phyloP scores from a whole-genome alignment of 2,888 invertebrate species.

The Sarcophaga subvicina region DNA sequence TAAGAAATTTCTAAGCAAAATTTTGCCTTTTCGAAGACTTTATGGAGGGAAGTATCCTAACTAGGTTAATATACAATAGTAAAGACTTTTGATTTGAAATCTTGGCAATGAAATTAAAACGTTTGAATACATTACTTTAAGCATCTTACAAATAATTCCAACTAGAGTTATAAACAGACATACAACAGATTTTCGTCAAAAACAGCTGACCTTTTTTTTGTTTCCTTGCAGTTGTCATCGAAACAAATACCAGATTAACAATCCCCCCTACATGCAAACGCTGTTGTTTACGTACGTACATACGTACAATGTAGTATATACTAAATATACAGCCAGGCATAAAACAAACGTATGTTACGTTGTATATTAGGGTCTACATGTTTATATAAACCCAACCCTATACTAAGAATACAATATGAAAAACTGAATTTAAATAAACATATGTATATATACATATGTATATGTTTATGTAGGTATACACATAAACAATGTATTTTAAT shows the following conservation, averaged over 20 bases:
- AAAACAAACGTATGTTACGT: not conserved
- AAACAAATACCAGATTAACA: constrained; percentile 16
- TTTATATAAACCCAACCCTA: constrained; percentile 18
- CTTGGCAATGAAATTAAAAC: too few species aligned
- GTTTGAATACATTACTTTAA: not conserved
- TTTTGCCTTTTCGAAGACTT: too few species aligned
- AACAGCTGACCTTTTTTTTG: constrained; percentile 72
- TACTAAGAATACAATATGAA: not conserved
- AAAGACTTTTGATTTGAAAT: too few species aligned
- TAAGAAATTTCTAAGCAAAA: too few species aligned
- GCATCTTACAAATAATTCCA: not conserved
- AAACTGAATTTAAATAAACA: not conserved
- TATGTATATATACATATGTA: not conserved
- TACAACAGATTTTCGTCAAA: constrained; percentile 67
- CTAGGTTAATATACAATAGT: too few species aligned
- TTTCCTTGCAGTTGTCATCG: constrained; percentile 2
- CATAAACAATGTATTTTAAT: not conserved
- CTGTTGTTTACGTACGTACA: not conserved
- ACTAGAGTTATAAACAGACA: not conserved
- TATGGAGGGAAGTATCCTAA: too few species aligned
- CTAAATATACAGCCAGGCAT: not conserved
- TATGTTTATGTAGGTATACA: not conserved
- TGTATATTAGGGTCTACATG: too few species aligned
- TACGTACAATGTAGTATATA: constrained; percentile 1
- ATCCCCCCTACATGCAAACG: constrained; percentile 34